Base-by-base conservation (phyloP, 2,888 invertebrate genomes). In the Troides oblongomaculatus region DNA sequence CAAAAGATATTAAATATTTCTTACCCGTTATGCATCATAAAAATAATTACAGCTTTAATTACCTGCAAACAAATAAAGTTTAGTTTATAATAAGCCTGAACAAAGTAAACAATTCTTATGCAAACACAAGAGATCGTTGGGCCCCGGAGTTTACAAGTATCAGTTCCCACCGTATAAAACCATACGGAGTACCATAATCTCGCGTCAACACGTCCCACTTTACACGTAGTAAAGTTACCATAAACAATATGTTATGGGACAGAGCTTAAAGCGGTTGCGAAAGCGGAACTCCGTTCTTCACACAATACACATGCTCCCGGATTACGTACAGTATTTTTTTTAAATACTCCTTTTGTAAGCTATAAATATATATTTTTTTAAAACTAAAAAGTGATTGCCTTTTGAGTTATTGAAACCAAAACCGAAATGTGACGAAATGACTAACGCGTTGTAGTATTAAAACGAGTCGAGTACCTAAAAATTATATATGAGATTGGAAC, bases 201-300 rank as follows among this genome's bases (percentile, higher is more conserved):
- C 78, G 68, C 75, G 77, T 78, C 81, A 74, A 76, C 79, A 74
- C 80, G 87, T 75, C 83, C 87, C 79, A 86, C 82, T 88, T 89
- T 86, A 85, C 74, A 79, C 84, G 85, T 77, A 79, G 80, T 83
- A 79, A 80, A 79, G 72, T 76, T 76, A 79, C 78, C 79, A 81
- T 81, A 79, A 79, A 66, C 70, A 70, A 71, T 67, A 77, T 76
- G 76, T 81, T 77, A 78, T 76, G 76, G 68, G 73, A 73, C 72
- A 73, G 59, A 70, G 71, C 70, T 61, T 69, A 71, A 66, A 67
- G 68, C 67, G 53, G 68, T 71, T 71, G 72, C 68, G 72, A 72
- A 72, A 71, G 68, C 69, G 71, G 70, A 73, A 73, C 70, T 70
- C 39, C 70, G 53, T 58, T 59, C 72, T 71, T 68, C 62, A 68